phyloP scores from a whole-genome alignment of 2,113 vertebrate species.

The Haemorhous mexicanus region DNA sequence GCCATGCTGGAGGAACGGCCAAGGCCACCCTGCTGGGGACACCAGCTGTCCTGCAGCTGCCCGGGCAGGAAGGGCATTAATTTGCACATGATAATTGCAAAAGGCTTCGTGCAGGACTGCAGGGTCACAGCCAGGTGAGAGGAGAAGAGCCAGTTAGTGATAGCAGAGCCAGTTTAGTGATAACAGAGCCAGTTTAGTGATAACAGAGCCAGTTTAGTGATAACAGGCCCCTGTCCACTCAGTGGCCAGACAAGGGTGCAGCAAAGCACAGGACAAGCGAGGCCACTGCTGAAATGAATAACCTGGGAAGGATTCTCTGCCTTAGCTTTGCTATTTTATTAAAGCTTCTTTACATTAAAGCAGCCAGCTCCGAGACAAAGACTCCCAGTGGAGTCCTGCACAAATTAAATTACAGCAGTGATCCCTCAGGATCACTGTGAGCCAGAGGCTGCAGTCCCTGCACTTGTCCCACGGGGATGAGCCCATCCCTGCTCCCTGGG shows the following conservation, averaged over 20 bases:
- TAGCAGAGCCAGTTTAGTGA: no score
- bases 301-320: background rate
- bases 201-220: background rate
- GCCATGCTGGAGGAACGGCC: fast-evolving
- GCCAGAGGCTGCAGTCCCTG: background rate
- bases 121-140: background rate
- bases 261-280: background rate
- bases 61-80: background rate
- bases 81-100: background rate
- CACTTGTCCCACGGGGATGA: background rate
- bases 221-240: background rate
- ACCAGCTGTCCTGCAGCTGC: background rate
- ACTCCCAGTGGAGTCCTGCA: background rate
- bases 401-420: background rate
- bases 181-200: no score
- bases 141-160: background rate
- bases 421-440: fast-evolving
- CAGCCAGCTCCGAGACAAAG: background rate
- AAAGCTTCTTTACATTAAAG: background rate
- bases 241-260: fast-evolving
- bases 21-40: background rate
- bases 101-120: background rate
- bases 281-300: background rate
- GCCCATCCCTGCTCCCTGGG: background rate
- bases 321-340: background rate